Evolutionary conservation across 2,797 vertebrate species (phyloP), one percentile per base, ranked within the genome.

Genomic region (Luscinia megarhynchos): DNA sequence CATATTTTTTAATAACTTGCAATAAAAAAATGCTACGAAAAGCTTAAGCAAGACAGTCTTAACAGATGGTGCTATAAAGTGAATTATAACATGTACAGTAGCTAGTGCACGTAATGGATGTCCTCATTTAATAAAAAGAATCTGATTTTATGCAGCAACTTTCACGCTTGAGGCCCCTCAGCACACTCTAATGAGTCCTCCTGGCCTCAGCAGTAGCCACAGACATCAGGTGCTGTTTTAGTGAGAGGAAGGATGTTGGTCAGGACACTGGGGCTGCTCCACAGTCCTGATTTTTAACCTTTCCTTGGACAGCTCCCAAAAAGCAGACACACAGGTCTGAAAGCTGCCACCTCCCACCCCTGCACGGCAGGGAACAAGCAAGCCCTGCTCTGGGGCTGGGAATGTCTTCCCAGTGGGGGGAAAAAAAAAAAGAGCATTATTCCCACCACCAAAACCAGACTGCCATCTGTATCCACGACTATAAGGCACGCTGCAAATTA

Each of bases 11-110:
- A 97, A 96, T 95, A 96, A 95, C 95, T 94, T 86, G 83, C 95
- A 88, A 95, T 97, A 95, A 95, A 96, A 95, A 89, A 92, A 93
- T 70, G 92, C 94, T 67, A 84, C 10, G 1, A 58, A 79, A 92
- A 94, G 95, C 96, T 94, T 93, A 90, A 93, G 87, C 89, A 81
- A 94, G 97, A 87, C 94, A 88, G 67, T 64, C 91, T 78, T 92
- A 96, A 93, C 96, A 97, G 96, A 97, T 96, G 95, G 96, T 95
- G 95, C 94, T 92, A 89, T 87, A 94, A 96, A 97, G 94, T 95
- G 93, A 97, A 96, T 96, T 96, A 96, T 92, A 93, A 89, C 85
- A 87, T 80, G 89, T 90, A 95, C 70, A 91, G 90, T 74, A 72
- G 83, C 85, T 88, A 46, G 32, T 46, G 85, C 77, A 84, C 73